phyloP scores from a whole-genome alignment of 2,113 vertebrate genomes.

The Nothocercus julius region DNA sequence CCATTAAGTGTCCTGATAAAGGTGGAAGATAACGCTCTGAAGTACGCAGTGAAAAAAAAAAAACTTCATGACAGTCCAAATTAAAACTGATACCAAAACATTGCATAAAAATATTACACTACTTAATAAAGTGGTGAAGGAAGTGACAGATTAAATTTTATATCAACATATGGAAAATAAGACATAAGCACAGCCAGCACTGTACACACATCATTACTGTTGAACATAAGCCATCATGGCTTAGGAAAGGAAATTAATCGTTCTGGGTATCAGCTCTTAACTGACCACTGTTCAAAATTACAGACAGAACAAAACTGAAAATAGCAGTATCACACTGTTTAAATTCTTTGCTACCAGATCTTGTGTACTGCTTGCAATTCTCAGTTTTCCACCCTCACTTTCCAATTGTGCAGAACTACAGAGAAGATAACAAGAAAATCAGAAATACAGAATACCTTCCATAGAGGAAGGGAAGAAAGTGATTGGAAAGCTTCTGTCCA shows the following conservation, averaged over 20 bases:
- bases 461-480: background rate
- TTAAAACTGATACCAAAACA: background rate
- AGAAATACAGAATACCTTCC: background rate
- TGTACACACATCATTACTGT: rapidly evolving
- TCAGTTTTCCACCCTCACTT: background rate
- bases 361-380: background rate
- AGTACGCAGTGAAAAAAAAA: background rate
- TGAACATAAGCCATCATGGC: background rate
- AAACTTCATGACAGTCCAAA: background rate
- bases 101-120: background rate
- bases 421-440: background rate
- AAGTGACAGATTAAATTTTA: background rate
- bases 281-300: background rate
- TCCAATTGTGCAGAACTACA: background rate
- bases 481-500: background rate
- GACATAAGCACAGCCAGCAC: background rate
- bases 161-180: background rate
- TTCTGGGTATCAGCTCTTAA: background rate
- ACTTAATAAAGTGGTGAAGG: background rate
- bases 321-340: background rate
- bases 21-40: background rate
- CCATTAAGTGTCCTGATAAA: background rate
- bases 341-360: background rate
- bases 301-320: background rate
- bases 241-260: background rate